These are phyloP conservation scores for Tachina grossa DNA, from an alignment of 2,888 invertebrate genomes.

Conservation along the genomic window DNA sequence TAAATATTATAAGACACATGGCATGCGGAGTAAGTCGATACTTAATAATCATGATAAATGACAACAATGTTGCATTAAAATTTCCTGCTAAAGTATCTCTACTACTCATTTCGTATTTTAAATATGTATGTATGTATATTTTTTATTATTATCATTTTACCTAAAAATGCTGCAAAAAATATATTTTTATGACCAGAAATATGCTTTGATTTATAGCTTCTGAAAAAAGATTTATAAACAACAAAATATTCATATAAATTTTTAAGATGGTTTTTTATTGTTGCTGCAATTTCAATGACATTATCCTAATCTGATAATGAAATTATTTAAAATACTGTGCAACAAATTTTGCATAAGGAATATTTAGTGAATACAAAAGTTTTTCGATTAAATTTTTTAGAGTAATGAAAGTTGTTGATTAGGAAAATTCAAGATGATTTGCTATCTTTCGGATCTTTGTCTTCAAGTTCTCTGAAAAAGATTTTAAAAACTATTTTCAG, in stretches of 20 bases:
- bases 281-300: not conserved
- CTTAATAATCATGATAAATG: slow-evolving; percentile 52
- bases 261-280: not conserved
- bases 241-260: not conserved
- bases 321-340: not conserved
- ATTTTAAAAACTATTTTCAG: too few relatives aligned
- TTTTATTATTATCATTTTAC: slow-evolving; percentile 11
- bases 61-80: slow-evolving; percentile 51
- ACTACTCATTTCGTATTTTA: not conserved
- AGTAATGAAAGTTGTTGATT: too few relatives aligned
- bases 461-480: too few relatives aligned
- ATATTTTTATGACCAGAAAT: not conserved
- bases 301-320: not conserved
- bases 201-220: slow-evolving; percentile 25
- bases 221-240: not conserved
- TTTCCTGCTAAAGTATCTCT: slow-evolving; percentile 29
- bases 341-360: not conserved
- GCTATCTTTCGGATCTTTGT: too few relatives aligned
- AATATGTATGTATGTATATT: too few relatives aligned
- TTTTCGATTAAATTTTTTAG: too few relatives aligned
- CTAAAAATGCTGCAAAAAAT: not conserved
- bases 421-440: too few relatives aligned
- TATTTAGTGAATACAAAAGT: too few relatives aligned
- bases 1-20: slow-evolving; percentile 8
- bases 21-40: slow-evolving; percentile 29